phyloP scores from a whole-genome alignment of 2,113 vertebrate genomes.

The Tupaia tana region DNA sequence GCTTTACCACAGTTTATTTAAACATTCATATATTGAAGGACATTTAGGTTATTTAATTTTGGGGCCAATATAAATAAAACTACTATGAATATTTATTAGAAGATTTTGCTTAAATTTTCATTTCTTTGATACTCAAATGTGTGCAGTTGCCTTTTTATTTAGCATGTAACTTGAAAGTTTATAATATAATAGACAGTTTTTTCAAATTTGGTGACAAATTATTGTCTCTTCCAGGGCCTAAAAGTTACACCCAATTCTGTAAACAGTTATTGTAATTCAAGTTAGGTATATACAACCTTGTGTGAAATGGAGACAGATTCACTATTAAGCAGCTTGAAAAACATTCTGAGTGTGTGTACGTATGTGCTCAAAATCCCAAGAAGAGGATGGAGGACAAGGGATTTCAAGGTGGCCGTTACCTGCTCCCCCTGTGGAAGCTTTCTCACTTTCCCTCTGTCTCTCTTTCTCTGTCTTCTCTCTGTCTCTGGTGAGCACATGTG shows the following conservation, averaged over 20 bases:
- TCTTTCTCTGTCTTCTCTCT: too few species aligned
- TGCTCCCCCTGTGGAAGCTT: too few species aligned
- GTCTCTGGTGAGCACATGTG: too few species aligned
- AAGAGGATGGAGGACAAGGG: too few species aligned
- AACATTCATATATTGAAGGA: not conserved
- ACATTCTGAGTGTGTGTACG: too few species aligned
- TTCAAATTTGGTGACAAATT: conserved; percentile 9
- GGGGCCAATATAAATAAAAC: not conserved
- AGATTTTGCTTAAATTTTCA: conserved; percentile 27
- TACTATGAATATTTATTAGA: not conserved
- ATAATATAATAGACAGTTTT: not conserved
- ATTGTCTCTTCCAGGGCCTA: not conserved
- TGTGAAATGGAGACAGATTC: conserved; percentile 31
- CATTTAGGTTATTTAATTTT: not conserved
- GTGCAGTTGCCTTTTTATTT: conserved; percentile 2
- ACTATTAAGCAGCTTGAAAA: not conserved
- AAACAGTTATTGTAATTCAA: conserved; percentile 14
- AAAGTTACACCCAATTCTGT: conserved; percentile 25
- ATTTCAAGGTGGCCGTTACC: too few species aligned
- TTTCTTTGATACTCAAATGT: not conserved
- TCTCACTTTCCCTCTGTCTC: too few species aligned
- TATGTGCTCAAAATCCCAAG: too few species aligned
- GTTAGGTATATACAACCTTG: not conserved
- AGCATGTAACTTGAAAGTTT: conserved; percentile 44
- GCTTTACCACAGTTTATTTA: not conserved